phyloP scores from a whole-genome alignment of 2,888 invertebrate genomes.

The Hofmannophila pseudospretella region DNA sequence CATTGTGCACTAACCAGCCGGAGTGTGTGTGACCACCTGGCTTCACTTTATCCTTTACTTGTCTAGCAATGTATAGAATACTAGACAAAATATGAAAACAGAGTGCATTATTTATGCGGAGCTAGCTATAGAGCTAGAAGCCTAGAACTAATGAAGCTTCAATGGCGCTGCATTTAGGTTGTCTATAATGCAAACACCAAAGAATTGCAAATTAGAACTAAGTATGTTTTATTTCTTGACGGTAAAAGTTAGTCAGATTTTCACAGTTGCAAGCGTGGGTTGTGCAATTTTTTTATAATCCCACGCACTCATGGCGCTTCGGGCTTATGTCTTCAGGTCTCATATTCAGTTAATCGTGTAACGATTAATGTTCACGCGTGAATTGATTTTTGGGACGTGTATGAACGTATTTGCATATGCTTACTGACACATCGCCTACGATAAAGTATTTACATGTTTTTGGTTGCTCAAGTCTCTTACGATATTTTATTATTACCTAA shows the following conservation, averaged over 20 bases:
- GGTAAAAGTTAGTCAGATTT: constrained; percentile 18
- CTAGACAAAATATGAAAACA: constrained; percentile 26
- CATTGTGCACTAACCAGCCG: constrained; percentile 30
- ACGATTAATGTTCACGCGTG: constrained; percentile 6
- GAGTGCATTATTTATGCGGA: constrained; percentile 18
- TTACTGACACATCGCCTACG: constrained; percentile 2
- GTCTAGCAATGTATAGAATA: constrained; percentile 28
- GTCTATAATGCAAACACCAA: constrained; percentile 12
- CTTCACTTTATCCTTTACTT: constrained; percentile 29
- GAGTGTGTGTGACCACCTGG: constrained; percentile 26
- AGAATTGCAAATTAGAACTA: constrained; percentile 21
- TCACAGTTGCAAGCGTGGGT: constrained; percentile 22
- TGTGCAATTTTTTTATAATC: constrained; percentile 3
- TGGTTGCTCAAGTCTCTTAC: no score
- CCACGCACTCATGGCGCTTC: background rate
- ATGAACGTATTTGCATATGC: background rate
- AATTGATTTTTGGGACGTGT: constrained; percentile 1
- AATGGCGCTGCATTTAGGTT: constrained; percentile 12
- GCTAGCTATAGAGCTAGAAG: constrained; percentile 12
- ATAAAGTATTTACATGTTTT: background rate
- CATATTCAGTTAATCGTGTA: constrained; percentile 2
- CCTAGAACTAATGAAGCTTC: constrained; percentile 21
- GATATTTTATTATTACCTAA: no score
- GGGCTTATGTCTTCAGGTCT: constrained; percentile 3
- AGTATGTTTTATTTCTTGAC: constrained; percentile 25